These are phyloP conservation scores for Arctia plantaginis DNA, from an alignment of 2,888 invertebrate genomes.

Conservation along the genomic window DNA sequence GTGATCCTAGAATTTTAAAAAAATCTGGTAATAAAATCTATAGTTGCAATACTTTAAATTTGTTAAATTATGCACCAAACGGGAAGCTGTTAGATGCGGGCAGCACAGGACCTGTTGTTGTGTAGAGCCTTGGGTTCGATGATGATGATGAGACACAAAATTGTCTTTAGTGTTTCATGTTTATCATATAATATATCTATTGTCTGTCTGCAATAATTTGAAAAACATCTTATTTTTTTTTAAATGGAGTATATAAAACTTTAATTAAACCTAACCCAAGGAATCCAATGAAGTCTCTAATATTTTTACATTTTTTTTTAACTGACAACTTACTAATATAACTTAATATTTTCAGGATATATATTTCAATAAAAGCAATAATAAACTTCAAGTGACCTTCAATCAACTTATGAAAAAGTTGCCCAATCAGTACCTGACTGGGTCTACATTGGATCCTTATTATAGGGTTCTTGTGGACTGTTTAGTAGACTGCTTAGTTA, in stretches of 20 bases:
- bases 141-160: too few species aligned
- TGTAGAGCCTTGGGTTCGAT: too few species aligned
- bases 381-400: constrained; percentile 83
- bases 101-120: too few species aligned
- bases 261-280: too few species aligned
- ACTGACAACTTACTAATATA: background rate
- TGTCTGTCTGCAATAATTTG: too few species aligned
- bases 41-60: too few species aligned
- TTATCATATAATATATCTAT: too few species aligned
- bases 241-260: background rate
- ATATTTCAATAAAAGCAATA: constrained; percentile 78
- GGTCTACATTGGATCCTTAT: constrained; percentile 76
- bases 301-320: background rate
- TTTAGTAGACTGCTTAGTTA: constrained; percentile 87
- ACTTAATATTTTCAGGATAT: constrained; percentile 71
- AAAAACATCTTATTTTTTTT: too few species aligned
- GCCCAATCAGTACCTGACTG: constrained; percentile 81
- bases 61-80: too few species aligned
- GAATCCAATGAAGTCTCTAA: background rate
- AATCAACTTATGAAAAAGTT: constrained; percentile 89
- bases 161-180: too few species aligned
- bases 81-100: too few species aligned
- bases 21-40: too few species aligned
- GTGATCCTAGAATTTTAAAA: background rate
- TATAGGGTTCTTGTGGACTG: constrained; percentile 87